These are phyloP conservation scores for Andrena bucephala DNA, from an alignment of 2,888 invertebrate genomes.

Conservation along the genomic window DNA sequence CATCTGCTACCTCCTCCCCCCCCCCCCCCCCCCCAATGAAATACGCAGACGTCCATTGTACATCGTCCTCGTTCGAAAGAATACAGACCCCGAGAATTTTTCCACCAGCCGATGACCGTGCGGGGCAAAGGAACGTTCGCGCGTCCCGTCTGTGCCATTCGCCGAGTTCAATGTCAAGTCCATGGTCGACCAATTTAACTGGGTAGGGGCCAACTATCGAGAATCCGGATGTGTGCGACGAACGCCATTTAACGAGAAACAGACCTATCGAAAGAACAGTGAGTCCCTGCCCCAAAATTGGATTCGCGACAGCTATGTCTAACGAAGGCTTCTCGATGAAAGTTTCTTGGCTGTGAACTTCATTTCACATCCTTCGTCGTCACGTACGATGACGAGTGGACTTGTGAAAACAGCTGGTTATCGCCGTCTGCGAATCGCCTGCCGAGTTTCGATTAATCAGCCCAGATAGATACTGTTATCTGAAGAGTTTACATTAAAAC, in stretches of 20 bases:
- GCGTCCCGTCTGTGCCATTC: not conserved
- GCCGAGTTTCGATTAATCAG: not conserved
- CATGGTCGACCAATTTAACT: slow-evolving; percentile 68
- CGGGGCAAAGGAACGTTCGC: too few relatives aligned
- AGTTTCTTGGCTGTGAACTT: not conserved
- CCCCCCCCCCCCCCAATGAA: not conserved
- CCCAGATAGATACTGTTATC: not conserved
- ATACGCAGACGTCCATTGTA: not conserved
- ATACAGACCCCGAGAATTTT: not conserved
- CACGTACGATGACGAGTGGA: not conserved
- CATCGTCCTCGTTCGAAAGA: too few relatives aligned
- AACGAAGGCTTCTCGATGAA: not conserved
- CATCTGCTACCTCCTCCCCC: not conserved
- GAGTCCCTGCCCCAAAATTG: slow-evolving; percentile 5
- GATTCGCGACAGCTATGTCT: not conserved
- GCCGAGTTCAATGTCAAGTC: slow-evolving; percentile 70
- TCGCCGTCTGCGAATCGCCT: not conserved
- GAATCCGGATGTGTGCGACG: slow-evolving; percentile 34
- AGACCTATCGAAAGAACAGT: not conserved
- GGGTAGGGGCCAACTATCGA: slow-evolving; percentile 66
- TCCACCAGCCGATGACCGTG: not conserved
- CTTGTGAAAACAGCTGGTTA: too few relatives aligned
- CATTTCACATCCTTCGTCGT: not conserved
- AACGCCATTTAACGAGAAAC: not conserved
- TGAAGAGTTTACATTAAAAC: not conserved